These are phyloP conservation scores for Resseliella maxima DNA, from an alignment of 2,888 invertebrate species.

Conservation along the genomic window DNA sequence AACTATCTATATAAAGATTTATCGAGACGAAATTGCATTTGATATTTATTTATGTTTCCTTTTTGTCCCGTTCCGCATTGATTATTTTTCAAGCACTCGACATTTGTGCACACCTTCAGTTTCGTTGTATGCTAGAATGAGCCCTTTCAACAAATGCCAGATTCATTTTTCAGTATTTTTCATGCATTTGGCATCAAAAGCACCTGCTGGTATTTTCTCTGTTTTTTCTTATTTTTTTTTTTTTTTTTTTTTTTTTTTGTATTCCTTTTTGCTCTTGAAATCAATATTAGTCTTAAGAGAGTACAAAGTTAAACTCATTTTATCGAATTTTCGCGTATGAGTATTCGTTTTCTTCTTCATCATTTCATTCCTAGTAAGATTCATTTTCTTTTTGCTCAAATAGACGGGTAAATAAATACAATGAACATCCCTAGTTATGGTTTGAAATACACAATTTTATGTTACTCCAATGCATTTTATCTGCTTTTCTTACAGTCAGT, in stretches of 20 bases:
- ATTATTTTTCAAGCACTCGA: conserved; percentile 20
- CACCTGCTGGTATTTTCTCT: conserved; percentile 21
- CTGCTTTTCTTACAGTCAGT: not conserved
- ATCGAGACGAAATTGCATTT: conserved; percentile 55
- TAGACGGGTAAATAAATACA: not conserved
- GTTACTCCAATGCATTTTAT: conserved; percentile 2
- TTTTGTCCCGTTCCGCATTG: not conserved
- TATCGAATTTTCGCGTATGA: not conserved
- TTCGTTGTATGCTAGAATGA: not conserved
- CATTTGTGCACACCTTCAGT: not conserved
- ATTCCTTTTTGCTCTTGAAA: no score
- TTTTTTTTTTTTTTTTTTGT: no score
- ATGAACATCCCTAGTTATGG: not conserved
- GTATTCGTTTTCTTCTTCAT: not conserved
- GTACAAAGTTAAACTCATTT: conserved; percentile 3
- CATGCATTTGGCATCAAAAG: conserved; percentile 40
- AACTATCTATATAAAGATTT: conserved; percentile 51
- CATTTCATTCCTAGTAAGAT: no score
- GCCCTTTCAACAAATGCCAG: not conserved
- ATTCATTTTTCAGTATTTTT: not conserved
- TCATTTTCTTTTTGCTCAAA: not conserved
- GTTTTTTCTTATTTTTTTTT: no score
- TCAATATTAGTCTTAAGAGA: conserved; percentile 48
- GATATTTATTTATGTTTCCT: conserved; percentile 11
- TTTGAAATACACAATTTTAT: conserved; percentile 10